Evolutionary conservation across 2,113 vertebrate genomes (phyloP).

Genomic region (Archilochus colubris): DNA sequence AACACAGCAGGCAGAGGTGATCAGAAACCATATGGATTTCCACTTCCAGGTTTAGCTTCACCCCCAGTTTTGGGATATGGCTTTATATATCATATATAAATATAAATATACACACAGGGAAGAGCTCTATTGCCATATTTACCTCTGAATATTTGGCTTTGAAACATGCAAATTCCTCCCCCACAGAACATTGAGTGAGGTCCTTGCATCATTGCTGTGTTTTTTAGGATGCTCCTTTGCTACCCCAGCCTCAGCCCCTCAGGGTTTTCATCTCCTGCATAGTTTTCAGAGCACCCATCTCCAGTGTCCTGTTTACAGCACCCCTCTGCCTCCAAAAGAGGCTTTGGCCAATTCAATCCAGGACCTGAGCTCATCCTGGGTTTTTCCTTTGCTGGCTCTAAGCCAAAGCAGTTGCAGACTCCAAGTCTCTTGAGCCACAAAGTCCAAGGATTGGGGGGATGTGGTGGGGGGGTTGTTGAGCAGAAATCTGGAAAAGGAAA

Average conservation of each 20-base stretch:
- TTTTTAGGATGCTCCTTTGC: neutral
- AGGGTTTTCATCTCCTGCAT: neutral
- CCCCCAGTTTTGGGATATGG: fast-evolving
- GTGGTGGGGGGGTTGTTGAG: too few relatives aligned
- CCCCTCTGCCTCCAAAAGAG: neutral
- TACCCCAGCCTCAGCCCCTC: neutral
- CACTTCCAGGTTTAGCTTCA: neutral
- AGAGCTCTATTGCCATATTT: neutral
- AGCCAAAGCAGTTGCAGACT: neutral
- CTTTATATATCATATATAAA: too few relatives aligned
- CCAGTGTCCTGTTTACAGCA: neutral
- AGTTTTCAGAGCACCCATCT: neutral
- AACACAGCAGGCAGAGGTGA: neutral
- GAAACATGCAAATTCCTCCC: neutral
- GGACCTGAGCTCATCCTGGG: neutral
- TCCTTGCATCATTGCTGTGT: neutral
- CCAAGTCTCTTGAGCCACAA: neutral
- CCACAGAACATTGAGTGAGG: too few relatives aligned
- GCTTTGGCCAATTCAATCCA: neutral
- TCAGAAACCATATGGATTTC: too few relatives aligned
- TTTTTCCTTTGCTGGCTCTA: neutral
- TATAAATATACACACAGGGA: neutral
- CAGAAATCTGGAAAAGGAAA: neutral
- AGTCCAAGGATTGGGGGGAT: too few relatives aligned
- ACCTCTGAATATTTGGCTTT: neutral